Percentiles rank a stretch among this genome's conserved stretches.
phyloP scores from a whole-genome alignment of 2,888 invertebrate species.

The Dasypogon diadema region DNA sequence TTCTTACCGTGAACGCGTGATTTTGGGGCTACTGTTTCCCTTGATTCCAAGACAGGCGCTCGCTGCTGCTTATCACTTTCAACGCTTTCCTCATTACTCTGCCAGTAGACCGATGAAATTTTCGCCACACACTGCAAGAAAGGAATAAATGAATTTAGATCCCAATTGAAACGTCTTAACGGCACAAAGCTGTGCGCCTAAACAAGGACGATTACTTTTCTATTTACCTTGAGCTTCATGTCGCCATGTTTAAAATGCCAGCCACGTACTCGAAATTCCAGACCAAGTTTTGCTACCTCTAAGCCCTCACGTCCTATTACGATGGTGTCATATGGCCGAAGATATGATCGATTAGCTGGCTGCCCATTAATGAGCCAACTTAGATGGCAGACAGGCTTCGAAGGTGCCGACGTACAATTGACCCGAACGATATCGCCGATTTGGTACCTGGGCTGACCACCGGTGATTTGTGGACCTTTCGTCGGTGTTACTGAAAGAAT shows the following conservation, averaged over 20 bases:
- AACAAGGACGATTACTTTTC: conserved; percentile 42
- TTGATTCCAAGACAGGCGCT: conserved; percentile 81
- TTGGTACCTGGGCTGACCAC: conserved; percentile 84
- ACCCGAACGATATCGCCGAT: conserved; percentile 84
- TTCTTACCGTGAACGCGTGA: conserved; percentile 77
- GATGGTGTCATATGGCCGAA: conserved; percentile 71
- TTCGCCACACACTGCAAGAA: conserved; percentile 81
- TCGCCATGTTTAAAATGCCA: conserved; percentile 88
- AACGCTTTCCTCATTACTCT: conserved; percentile 89
- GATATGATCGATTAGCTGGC: conserved; percentile 73
- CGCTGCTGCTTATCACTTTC: conserved; percentile 81
- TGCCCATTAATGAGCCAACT: conserved; percentile 91
- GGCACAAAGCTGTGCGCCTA: conserved; percentile 20
- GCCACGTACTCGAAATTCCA: conserved; percentile 84
- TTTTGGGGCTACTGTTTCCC: conserved; percentile 75
- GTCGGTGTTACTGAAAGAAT: conserved; percentile 79
- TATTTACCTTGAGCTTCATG: conserved; percentile 79
- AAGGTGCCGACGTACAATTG: conserved; percentile 86
- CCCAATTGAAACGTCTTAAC: conserved; percentile 17
- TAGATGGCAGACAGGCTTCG: conserved; percentile 84
- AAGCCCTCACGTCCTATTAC: conserved; percentile 74
- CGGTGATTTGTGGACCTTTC: conserved; percentile 84
- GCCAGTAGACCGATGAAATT: conserved; percentile 87
- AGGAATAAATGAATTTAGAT: conserved; percentile 22
- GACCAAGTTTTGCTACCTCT: conserved; percentile 80